Evolutionary conservation across 1,140 invertebrate species (phyloP).

Genomic region (Pemphigus obesinymphae): DNA sequence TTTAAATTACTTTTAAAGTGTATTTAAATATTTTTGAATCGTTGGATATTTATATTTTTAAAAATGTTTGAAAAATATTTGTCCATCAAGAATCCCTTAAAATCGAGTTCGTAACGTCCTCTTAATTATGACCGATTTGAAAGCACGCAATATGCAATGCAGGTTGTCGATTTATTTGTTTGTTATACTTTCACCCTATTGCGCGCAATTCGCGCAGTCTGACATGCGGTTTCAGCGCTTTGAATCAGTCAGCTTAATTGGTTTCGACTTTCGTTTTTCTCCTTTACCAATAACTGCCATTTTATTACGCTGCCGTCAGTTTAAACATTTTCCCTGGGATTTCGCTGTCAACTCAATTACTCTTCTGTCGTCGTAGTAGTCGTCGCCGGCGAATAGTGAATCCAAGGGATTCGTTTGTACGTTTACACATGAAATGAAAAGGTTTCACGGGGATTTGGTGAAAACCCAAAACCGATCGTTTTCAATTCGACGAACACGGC

Average conservation of each 20-base stretch:
- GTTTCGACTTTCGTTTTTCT: slow-evolving; percentile 16
- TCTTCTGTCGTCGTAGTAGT: neutral
- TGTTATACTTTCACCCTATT: neutral
- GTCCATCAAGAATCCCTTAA: no score
- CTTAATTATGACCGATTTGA: neutral
- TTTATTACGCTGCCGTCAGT: slow-evolving; percentile 14
- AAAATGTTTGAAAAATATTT: no score
- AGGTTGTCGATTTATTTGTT: neutral
- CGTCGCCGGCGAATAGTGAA: neutral
- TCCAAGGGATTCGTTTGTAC: neutral
- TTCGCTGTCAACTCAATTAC: slow-evolving; percentile 39
- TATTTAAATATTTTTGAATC: no score
- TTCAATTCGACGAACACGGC: neutral
- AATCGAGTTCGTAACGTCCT: no score
- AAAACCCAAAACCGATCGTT: neutral
- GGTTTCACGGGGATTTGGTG: neutral
- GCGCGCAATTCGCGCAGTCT: neutral
- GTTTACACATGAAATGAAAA: neutral
- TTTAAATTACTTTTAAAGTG: no score
- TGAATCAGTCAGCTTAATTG: slow-evolving; percentile 15
- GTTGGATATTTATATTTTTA: no score
- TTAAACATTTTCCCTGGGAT: slow-evolving; percentile 11
- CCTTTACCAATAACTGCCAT: slow-evolving; percentile 16
- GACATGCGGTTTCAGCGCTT: neutral
- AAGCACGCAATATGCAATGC: neutral